Percentiles rank a stretch among this genome's conserved stretches.
These are phyloP conservation scores for Drosophila cognata DNA, from an alignment of 2,888 invertebrate genomes.

Conservation along the genomic window DNA sequence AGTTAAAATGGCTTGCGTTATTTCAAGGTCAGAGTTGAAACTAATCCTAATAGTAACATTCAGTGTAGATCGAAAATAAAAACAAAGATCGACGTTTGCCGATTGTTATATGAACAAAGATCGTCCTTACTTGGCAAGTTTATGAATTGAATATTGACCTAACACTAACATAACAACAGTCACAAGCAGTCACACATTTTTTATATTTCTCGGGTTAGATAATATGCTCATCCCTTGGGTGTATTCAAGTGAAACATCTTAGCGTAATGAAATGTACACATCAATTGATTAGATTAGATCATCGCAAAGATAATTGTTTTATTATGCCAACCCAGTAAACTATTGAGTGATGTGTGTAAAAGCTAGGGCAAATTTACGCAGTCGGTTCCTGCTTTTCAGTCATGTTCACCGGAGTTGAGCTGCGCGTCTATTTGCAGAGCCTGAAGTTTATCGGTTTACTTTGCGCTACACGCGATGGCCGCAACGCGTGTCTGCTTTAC, in stretches of 20 bases:
- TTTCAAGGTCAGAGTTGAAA: neutral
- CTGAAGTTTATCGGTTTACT: constrained; percentile 67
- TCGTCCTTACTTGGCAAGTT: neutral
- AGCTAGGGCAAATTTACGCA: neutral
- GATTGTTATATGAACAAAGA: neutral
- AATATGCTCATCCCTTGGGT: neutral
- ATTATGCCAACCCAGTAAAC: neutral
- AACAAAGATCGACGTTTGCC: neutral
- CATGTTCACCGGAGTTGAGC: constrained; percentile 62
- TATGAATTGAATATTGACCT: neutral
- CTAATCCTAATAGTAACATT: neutral
- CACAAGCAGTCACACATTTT: neutral
- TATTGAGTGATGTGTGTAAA: constrained; percentile 11
- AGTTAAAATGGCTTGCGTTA: neutral
- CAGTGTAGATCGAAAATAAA: neutral
- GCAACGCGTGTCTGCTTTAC: neutral
- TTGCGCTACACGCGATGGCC: constrained; percentile 33
- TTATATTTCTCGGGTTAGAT: neutral
- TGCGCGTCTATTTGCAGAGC: constrained; percentile 64
- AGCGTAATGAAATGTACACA: constrained; percentile 24
- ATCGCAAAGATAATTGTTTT: neutral
- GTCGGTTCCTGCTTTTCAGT: constrained; percentile 24
- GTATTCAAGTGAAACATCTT: neutral
- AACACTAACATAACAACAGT: neutral
- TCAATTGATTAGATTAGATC: constrained; percentile 32